Base-by-base conservation (phyloP, 2,113 vertebrate species). In the Centropus bengalensis region DNA sequence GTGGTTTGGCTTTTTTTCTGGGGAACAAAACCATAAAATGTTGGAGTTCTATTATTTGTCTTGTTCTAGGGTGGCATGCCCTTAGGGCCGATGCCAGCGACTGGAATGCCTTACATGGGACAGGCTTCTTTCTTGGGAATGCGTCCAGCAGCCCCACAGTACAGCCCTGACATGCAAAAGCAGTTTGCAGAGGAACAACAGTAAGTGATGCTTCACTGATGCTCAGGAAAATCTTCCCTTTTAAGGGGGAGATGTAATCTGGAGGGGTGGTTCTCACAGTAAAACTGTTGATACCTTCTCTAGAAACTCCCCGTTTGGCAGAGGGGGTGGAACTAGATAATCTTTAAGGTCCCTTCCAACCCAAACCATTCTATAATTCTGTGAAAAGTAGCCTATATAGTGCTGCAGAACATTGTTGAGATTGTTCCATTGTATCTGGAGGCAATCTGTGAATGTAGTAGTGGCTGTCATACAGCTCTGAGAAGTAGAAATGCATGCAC, bases 121-220 rank as follows among this genome's bases (percentile, higher is more conserved):
- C 99, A 99, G 93, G 97, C 99, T 14, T 96, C 98, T 15, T 99
- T 99, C 95, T 96, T 99, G 97, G 98, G 99, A 26, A 99, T 99
- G 98, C 98, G 98, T 67, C 97, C 98, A 8, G 86, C 99, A 4
- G 98, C 98, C 67, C 98, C 99, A 1, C 99, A 99, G 86, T 99
- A 99, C 91, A 98, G 95, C 14, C 98, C 98, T 1, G 99, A 99
- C 96, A 98, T 99, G 97, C 99, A 99, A 97, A 99, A 99, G 95
- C 99, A 99, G 95, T 99, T 99, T 98, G 99, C 98, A 1, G 99
- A 99, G 97, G 99, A 99, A 76, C 99, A 99, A 76, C 99, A 99
- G 99, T 99, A 98, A 99, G 99, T 93, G 62, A 49, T 2, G 0
- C 36, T 69, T 52, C 3, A 0, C 12, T 69, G 51, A 1, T 63